Evolutionary conservation across 2,113 vertebrate species (phyloP).

Genomic region (Redunca redunca): DNA sequence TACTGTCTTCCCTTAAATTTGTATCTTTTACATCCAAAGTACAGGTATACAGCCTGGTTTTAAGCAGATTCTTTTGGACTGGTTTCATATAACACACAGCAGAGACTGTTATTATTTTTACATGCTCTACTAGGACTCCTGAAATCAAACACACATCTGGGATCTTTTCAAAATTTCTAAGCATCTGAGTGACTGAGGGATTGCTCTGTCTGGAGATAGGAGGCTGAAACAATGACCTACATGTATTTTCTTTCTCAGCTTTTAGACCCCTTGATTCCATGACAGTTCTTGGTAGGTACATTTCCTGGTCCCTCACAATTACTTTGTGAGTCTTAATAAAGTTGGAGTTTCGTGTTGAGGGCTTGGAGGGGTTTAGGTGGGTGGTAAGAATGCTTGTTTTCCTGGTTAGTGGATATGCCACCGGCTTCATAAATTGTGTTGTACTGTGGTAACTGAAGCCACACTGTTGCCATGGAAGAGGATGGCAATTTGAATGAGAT

Average conservation of each 20-base stretch:
- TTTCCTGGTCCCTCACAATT: neutral
- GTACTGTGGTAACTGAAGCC: neutral
- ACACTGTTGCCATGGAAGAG: constrained; percentile 2
- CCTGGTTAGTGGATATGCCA: neutral
- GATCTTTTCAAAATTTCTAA: neutral
- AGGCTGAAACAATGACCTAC: neutral
- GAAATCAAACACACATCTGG: neutral
- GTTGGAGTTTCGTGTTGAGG: neutral
- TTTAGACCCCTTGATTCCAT: neutral
- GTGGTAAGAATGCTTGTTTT: neutral
- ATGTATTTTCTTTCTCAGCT: neutral
- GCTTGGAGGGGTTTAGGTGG: neutral
- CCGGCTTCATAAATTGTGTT: neutral
- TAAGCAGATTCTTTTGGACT: neutral
- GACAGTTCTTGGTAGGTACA: neutral
- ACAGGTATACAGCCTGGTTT: neutral
- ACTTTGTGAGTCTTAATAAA: neutral
- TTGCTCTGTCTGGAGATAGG: neutral
- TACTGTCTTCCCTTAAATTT: neutral
- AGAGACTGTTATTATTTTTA: neutral
- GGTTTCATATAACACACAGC: neutral
- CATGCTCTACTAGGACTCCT: neutral
- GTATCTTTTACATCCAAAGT: neutral
- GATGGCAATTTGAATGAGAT: constrained; percentile 11
- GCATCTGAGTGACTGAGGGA: neutral